A percentile compares a stretch with the other conserved stretches of the same genome.
Conservation (phyloP, 2,797 vertebrate species). For the Danio jaintianensis region DNA sequence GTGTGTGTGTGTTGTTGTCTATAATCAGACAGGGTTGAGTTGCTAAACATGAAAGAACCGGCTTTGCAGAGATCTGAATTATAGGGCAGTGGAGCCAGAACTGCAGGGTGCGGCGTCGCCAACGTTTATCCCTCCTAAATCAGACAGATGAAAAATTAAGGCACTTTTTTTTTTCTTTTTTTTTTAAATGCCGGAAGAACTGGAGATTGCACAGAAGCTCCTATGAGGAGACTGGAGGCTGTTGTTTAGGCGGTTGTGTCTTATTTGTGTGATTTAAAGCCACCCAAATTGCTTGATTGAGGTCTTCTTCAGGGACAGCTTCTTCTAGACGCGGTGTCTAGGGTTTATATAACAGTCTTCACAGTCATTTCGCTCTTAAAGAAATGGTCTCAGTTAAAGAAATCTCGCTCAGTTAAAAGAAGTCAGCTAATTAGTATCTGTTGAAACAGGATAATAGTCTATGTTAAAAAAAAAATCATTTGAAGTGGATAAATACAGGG, state of each 20-base stretch:
- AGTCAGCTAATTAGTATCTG: not conserved
- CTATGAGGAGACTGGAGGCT: not conserved
- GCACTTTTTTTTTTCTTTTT: conserved; percentile 30
- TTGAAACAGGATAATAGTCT: not conserved
- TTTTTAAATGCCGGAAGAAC: conserved; percentile 21
- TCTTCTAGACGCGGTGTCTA: not conserved
- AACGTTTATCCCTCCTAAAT: conserved; percentile 43
- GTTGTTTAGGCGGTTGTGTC: conserved; percentile 19
- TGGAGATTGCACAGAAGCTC: conserved; percentile 18
- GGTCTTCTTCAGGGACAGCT: conserved; percentile 24
- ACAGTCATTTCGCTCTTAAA: conserved; percentile 5
- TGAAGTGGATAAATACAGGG: not conserved
- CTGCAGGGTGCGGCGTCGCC: conserved; percentile 65
- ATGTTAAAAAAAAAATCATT: not conserved
- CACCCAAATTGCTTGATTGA: conserved; percentile 24
- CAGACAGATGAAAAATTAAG: conserved; percentile 42
- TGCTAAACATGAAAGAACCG: conserved; percentile 67
- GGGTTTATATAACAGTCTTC: conserved; percentile 14
- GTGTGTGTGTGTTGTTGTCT: conserved; percentile 54
- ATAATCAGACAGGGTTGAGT: conserved; percentile 53
- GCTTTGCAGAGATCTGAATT: conserved; percentile 75
- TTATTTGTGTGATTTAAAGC: conserved; percentile 32
- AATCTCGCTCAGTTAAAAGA: conserved; percentile 1
- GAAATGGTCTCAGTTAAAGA: not conserved
- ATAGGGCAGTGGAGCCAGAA: conserved; percentile 76